Percentiles rank a stretch among this genome's conserved stretches.
Evolutionary conservation across 2,888 invertebrate genomes (phyloP).

Genomic region (Ectobius pallidus): DNA sequence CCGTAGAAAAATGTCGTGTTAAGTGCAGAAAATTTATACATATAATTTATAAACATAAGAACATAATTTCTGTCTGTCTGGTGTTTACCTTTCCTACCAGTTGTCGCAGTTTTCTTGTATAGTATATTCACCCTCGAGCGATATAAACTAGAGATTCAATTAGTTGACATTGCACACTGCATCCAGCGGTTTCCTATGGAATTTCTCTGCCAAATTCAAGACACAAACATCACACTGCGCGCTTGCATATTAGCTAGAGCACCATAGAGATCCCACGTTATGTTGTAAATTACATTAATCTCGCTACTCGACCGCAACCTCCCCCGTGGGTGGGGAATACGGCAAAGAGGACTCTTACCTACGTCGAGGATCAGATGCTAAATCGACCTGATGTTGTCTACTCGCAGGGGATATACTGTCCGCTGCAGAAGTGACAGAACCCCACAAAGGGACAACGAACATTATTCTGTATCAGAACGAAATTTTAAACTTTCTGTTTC

Average conservation of each 20-base stretch:
- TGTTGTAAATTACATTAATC: conserved; percentile 26
- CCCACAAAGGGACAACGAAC: no score
- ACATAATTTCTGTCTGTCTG: no score
- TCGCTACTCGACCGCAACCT: conserved; percentile 3
- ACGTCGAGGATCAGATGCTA: not conserved
- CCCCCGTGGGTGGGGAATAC: not conserved
- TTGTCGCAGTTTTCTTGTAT: no score
- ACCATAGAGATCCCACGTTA: not conserved
- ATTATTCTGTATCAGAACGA: no score
- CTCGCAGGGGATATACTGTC: no score
- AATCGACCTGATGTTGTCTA: no score
- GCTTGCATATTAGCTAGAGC: conserved; percentile 10
- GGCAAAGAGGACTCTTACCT: not conserved
- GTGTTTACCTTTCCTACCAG: no score
- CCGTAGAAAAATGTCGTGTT: no score
- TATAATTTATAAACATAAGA: no score
- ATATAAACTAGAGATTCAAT: not conserved
- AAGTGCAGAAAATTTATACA: no score
- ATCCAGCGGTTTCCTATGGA: not conserved
- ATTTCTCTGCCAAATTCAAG: not conserved
- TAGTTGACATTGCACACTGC: conserved; percentile 2
- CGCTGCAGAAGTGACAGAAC: no score
- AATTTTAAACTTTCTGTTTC: no score
- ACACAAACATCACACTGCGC: not conserved
- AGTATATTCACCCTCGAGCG: not conserved